Evolutionary conservation across 2,888 invertebrate species (phyloP).

Genomic region (Eledona agricola): DNA sequence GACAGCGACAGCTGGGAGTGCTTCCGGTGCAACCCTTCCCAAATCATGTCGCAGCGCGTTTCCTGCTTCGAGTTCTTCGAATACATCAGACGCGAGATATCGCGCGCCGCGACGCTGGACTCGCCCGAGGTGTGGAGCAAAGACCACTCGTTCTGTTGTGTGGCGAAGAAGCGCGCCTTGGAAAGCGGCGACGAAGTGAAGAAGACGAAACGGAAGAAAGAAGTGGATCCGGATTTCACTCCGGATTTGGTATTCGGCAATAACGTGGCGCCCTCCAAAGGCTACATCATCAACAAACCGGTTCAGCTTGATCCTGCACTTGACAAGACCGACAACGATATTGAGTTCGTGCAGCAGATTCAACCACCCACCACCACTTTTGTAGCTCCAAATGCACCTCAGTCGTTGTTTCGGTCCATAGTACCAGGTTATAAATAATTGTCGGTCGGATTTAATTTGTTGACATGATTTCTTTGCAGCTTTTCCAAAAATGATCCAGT

Average conservation of each 20-base stretch:
- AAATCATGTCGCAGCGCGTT: conserved; percentile 73
- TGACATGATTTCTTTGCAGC: conserved; percentile 7
- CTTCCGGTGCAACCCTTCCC: conserved; percentile 75
- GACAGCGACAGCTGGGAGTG: conserved; percentile 83
- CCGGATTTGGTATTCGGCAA: too few species aligned
- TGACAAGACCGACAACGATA: conserved; percentile 18
- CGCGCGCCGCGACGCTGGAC: conserved; percentile 63
- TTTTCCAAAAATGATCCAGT: too few species aligned
- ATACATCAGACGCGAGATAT: conserved; percentile 71
- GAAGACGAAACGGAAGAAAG: conserved; percentile 42
- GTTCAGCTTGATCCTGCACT: conserved; percentile 23
- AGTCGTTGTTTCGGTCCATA: too few species aligned
- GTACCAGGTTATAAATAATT: conserved; percentile 1
- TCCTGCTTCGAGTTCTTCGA: conserved; percentile 76
- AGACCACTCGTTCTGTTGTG: conserved; percentile 56
- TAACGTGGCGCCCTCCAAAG: neutral
- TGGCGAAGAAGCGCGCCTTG: conserved; percentile 43
- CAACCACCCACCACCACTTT: neutral
- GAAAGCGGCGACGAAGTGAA: conserved; percentile 34
- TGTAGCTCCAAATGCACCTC: too few species aligned
- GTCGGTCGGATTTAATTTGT: neutral
- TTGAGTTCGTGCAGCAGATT: conserved; percentile 20
- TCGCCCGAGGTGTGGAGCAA: conserved; percentile 56
- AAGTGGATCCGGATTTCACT: conserved; percentile 51
- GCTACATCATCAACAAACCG: conserved; percentile 10